Evolutionary conservation across 2,797 vertebrate species (phyloP).

Genomic region (Halcyon chelicuti): DNA sequence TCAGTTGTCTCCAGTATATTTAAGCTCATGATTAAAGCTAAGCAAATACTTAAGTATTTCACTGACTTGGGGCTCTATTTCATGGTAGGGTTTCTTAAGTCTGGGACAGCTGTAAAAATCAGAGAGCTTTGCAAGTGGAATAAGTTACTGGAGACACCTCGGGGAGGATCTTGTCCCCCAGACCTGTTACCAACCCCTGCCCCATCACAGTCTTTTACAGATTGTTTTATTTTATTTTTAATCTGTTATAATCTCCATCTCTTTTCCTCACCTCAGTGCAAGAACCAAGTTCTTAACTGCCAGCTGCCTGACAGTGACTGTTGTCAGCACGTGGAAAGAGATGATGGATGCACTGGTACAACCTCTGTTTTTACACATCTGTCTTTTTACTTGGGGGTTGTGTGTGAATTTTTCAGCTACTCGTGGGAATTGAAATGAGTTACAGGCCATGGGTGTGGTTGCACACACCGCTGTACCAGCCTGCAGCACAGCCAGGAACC

Average conservation of each 20-base stretch:
- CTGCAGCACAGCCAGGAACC: neutral
- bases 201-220: neutral
- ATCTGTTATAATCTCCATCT: neutral
- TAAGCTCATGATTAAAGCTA: neutral
- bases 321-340: neutral
- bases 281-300: neutral
- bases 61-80: neutral
- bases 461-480: accelerated
- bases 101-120: neutral
- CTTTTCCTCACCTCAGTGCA: neutral
- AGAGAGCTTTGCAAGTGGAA: neutral
- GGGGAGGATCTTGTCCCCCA: neutral
- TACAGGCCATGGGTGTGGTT: neutral
- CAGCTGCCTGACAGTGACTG: neutral
- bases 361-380: neutral
- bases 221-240: neutral
- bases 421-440: neutral
- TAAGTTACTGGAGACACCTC: neutral
- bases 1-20: neutral
- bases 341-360: neutral
- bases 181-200: neutral
- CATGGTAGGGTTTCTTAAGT: neutral
- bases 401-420: neutral
- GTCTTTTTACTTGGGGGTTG: neutral
- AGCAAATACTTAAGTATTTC: neutral